A percentile compares a stretch with the other conserved stretches of the same genome.
Evolutionary conservation across 2,113 vertebrate genomes (phyloP).

Genomic region (Galemys pyrenaicus): DNA sequence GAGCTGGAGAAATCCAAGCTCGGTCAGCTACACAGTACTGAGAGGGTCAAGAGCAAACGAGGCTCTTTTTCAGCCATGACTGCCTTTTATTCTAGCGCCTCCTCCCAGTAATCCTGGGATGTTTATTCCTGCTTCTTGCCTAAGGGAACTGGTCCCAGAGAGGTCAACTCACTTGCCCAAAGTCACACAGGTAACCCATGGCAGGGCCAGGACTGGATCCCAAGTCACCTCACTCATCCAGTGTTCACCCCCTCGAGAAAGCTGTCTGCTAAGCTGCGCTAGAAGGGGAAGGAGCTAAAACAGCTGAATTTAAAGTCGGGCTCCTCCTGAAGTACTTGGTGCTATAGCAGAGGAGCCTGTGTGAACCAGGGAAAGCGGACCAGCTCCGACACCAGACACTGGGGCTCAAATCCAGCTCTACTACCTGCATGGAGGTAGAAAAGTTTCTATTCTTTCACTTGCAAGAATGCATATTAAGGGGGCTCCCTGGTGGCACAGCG

Average conservation of each 20-base stretch:
- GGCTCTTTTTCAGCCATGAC: not conserved
- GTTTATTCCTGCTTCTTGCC: not conserved
- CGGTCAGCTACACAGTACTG: not conserved
- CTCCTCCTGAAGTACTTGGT: not conserved
- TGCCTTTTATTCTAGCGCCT: not conserved
- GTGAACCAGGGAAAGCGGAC: not conserved
- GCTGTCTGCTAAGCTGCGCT: not conserved
- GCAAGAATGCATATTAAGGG: not conserved
- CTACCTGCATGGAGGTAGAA: not conserved
- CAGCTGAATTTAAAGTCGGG: not conserved
- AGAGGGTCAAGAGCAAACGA: not conserved
- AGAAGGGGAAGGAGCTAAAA: not conserved
- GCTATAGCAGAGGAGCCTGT: not conserved
- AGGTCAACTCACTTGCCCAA: not conserved
- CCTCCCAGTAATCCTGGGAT: not conserved
- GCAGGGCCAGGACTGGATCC: not conserved
- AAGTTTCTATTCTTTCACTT: not conserved
- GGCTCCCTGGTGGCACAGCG: too few relatives aligned
- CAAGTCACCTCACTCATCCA: not conserved
- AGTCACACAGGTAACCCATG: not conserved
- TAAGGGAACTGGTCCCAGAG: not conserved
- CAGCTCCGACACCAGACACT: not conserved
- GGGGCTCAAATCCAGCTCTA: not conserved
- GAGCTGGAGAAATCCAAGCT: not conserved
- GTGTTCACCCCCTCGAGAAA: not conserved